Evolutionary conservation across 2,888 invertebrate genomes (phyloP), one percentile per base, ranked within the genome.

Genomic region (Luperina testacea): DNA sequence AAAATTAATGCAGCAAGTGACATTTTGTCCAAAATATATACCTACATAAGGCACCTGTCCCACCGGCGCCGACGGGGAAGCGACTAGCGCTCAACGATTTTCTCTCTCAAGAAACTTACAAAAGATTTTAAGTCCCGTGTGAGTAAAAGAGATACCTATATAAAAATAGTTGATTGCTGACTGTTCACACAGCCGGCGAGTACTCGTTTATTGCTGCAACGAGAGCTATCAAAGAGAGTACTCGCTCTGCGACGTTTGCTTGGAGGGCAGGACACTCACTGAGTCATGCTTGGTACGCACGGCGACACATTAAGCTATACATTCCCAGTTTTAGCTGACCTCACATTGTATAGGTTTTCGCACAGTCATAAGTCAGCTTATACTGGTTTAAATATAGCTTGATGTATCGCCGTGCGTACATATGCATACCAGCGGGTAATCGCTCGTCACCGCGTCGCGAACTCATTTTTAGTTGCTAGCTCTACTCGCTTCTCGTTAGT

Each of bases 1-100:
- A 48, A 68, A 63, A 24, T 27, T 13, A 83, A 72, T 32, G 7
- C 27, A 9, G 38, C 59, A 64, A 24, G 17, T 72, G 42, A 24
- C 42, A 38, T 68, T 64, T 38, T 42, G 24, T 32, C 6, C 0
- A n/a, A 27, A 42, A n/a, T 32, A 42, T 48, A 38, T 15, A 32
- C n/a, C 17, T 17, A n/a, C 32, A n/a, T 77, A 32, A 65, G 32
- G 32, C 64, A 20, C 6, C 32, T 11, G 20, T 64, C 20, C 20
- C 20, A 64, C 20, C 2, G 11, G 11, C 57, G 32, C 32, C 11
- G 64, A 20, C 27, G 61, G 6, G 15, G 15, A 2, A 61, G 27
- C 7, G 27, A 27, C 61, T 20, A n/a, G 15, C 1, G 15, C 15
- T 20, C 32, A 38, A 24, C 13, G 32, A 38, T n/a, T 11, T 59